Evolutionary conservation across 2,888 invertebrate species (phyloP).

Genomic region (Cosmia trapezina): DNA sequence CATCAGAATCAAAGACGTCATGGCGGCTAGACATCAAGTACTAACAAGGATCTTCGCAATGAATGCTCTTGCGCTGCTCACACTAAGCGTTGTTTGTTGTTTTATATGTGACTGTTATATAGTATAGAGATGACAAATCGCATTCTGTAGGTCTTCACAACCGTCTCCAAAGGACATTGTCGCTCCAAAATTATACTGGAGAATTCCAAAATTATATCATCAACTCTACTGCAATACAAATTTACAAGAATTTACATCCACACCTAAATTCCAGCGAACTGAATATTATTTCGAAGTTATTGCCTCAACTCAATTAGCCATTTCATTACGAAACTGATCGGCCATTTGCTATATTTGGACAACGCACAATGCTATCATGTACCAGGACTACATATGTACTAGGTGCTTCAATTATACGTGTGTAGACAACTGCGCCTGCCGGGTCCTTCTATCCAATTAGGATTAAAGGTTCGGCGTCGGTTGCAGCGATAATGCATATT

Average conservation of each 20-base stretch:
- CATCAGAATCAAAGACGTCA: too few relatives aligned
- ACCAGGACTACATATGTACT: constrained; percentile 41
- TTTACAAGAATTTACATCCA: neutral
- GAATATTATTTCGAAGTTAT: constrained; percentile 28
- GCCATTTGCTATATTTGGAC: constrained; percentile 59
- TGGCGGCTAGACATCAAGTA: too few relatives aligned
- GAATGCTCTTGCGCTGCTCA: neutral
- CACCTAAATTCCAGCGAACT: neutral
- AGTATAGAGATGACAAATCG: neutral
- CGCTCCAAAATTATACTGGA: neutral
- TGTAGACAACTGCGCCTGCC: constrained; percentile 77
- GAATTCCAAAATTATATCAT: too few relatives aligned
- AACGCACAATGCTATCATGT: constrained; percentile 51
- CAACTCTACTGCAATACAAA: neutral
- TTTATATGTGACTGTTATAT: neutral
- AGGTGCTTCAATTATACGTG: constrained; percentile 80
- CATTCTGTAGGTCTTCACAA: neutral
- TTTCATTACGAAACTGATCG: constrained; percentile 47
- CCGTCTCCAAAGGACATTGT: neutral
- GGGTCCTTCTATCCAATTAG: constrained; percentile 85
- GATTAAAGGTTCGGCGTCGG: constrained; percentile 75
- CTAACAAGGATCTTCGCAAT: too few relatives aligned
- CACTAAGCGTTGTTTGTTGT: neutral
- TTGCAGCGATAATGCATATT: constrained; percentile 61
- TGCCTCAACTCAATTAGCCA: constrained; percentile 46